Percentiles rank a stretch among this genome's conserved stretches.
phyloP scores from a whole-genome alignment of 2,888 invertebrate species.

The Ptychoptera albimana region DNA sequence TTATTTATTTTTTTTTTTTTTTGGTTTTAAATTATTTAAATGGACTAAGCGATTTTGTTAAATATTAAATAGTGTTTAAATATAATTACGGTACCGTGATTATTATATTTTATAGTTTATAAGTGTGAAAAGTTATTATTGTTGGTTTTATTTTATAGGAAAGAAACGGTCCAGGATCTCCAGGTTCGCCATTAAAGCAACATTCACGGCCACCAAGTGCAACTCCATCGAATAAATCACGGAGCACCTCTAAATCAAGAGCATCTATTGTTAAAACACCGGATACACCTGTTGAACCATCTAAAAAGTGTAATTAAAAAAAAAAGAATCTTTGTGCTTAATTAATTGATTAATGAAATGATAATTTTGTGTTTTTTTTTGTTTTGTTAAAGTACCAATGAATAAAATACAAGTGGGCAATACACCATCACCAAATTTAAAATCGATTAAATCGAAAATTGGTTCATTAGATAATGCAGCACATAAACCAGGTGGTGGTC shows the following conservation, averaged over 20 bases:
- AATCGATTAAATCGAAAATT: constrained; percentile 82
- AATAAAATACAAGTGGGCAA: constrained; percentile 86
- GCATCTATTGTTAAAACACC: constrained; percentile 47
- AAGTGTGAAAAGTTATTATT: neutral
- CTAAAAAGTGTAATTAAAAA: constrained; percentile 66
- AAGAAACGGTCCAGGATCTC: constrained; percentile 49
- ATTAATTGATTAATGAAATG: neutral
- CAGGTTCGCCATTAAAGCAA: constrained; percentile 54
- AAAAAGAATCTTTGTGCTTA: neutral
- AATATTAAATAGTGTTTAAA: no score
- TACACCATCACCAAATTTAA: constrained; percentile 82
- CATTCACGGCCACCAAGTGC: constrained; percentile 34
- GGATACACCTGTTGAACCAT: constrained; percentile 40
- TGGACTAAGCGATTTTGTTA: no score
- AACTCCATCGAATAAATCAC: constrained; percentile 30
- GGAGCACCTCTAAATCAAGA: constrained; percentile 25
- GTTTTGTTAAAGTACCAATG: constrained; percentile 63
- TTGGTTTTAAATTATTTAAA: no score
- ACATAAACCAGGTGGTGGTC: constrained; percentile 78
- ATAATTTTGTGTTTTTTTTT: neutral
- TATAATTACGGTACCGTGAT: no score
- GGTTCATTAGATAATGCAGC: constrained; percentile 81
- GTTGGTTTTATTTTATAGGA: constrained; percentile 23
- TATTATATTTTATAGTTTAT: no score
- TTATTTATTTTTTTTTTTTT: no score